Conservation (phyloP, 2,797 vertebrate species). For the Dryobates pubescens region DNA sequence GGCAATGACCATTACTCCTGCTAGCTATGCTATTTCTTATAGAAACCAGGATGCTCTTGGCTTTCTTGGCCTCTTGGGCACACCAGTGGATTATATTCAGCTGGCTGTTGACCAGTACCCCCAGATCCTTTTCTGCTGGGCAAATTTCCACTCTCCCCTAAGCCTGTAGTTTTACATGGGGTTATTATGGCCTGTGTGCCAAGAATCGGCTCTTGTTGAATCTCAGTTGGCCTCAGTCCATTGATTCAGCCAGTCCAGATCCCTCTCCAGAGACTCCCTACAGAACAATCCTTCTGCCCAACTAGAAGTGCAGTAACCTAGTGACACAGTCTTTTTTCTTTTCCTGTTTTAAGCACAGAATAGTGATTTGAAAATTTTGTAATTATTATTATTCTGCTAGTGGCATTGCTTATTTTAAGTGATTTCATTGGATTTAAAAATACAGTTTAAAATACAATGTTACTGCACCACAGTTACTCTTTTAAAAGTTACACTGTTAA, state of each 20-base stretch:
- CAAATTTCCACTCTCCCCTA: background rate
- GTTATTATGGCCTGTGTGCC: background rate
- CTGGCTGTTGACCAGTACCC: accelerated
- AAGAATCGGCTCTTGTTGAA: background rate
- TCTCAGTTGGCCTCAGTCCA: background rate
- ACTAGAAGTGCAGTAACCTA: background rate
- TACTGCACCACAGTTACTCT: background rate
- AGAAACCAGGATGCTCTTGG: background rate
- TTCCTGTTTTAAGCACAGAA: background rate
- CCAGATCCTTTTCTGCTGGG: background rate
- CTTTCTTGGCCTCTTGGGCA: background rate
- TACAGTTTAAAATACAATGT: background rate
- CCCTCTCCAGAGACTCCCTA: background rate
- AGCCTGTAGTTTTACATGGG: background rate
- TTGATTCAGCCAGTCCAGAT: background rate
- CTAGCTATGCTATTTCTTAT: background rate
- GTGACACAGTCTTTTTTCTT: background rate
- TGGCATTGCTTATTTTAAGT: background rate
- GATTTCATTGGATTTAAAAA: background rate
- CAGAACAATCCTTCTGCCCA: background rate
- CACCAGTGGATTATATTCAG: background rate
- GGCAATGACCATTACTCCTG: background rate
- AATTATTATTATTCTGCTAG: background rate
- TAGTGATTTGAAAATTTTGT: background rate
- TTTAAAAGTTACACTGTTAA: background rate